phyloP scores from a whole-genome alignment of 2,888 invertebrate genomes.

The Stomorhina lunata region DNA sequence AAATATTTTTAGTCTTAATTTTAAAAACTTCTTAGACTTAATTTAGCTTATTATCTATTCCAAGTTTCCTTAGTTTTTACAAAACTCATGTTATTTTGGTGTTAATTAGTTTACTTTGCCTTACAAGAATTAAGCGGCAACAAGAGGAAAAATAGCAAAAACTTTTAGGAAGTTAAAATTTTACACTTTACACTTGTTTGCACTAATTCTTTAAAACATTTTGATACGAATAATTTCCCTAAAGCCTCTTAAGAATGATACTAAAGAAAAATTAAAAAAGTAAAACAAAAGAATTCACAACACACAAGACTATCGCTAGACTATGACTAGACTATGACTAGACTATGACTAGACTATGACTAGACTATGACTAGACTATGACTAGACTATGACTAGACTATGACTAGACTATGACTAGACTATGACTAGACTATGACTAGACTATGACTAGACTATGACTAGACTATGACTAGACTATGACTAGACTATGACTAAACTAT shows the following conservation, averaged over 20 bases:
- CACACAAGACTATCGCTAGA: too few species aligned
- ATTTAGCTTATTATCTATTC: neutral
- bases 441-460: too few species aligned
- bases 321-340: too few species aligned
- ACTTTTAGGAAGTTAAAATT: conserved; percentile 20
- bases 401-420: too few species aligned
- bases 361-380: too few species aligned
- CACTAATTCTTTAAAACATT: conserved; percentile 24
- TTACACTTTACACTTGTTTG: conserved; percentile 34
- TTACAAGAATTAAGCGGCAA: neutral
- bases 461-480: too few species aligned
- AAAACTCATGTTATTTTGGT: neutral
- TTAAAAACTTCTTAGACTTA: neutral
- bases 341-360: too few species aligned
- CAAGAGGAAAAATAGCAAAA: neutral
- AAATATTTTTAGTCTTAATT: neutral
- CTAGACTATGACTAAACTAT: too few species aligned
- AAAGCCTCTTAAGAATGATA: neutral
- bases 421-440: too few species aligned
- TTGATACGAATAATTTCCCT: conserved; percentile 9
- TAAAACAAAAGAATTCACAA: too few species aligned
- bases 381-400: too few species aligned
- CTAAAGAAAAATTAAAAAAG: neutral
- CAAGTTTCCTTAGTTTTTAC: neutral
- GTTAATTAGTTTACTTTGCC: conserved; percentile 23